Evolutionary conservation across 1,140 invertebrate genomes (phyloP).

Genomic region (Drusus annulatus): DNA sequence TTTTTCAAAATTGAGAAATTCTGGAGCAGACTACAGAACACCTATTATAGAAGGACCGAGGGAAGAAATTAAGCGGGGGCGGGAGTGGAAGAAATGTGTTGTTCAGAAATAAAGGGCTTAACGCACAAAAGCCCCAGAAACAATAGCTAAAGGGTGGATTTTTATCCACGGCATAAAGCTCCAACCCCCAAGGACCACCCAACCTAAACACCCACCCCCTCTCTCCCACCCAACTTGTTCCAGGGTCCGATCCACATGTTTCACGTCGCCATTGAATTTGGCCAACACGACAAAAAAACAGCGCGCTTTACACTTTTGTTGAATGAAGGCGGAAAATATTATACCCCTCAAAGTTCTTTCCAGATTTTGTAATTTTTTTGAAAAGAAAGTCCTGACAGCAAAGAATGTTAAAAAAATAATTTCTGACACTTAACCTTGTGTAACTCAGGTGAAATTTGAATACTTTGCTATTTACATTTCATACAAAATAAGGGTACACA

Average conservation of each 20-base stretch:
- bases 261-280: slow-evolving; percentile 27
- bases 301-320: neutral
- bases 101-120: slow-evolving; percentile 29
- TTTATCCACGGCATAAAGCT: slow-evolving; percentile 22
- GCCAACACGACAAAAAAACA: slow-evolving; percentile 17
- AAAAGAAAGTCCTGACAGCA: no score
- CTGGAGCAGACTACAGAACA: no score
- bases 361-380: neutral
- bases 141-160: slow-evolving; percentile 23
- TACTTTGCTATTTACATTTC: no score
- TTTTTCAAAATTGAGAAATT: no score
- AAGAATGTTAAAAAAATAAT: no score
- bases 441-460: no score
- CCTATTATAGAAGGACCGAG: neutral
- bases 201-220: no score
- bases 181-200: neutral
- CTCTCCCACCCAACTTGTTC: neutral
- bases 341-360: neutral
- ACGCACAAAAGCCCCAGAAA: slow-evolving; percentile 28
- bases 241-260: slow-evolving; percentile 24
- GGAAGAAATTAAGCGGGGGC: slow-evolving; percentile 26
- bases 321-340: neutral
- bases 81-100: slow-evolving; percentile 8
- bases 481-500: no score
- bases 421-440: no score